A percentile compares a stretch with the other conserved stretches of the same genome.
Evolutionary conservation across 2,113 vertebrate species (phyloP).

Genomic region (Antidorcas marsupialis): DNA sequence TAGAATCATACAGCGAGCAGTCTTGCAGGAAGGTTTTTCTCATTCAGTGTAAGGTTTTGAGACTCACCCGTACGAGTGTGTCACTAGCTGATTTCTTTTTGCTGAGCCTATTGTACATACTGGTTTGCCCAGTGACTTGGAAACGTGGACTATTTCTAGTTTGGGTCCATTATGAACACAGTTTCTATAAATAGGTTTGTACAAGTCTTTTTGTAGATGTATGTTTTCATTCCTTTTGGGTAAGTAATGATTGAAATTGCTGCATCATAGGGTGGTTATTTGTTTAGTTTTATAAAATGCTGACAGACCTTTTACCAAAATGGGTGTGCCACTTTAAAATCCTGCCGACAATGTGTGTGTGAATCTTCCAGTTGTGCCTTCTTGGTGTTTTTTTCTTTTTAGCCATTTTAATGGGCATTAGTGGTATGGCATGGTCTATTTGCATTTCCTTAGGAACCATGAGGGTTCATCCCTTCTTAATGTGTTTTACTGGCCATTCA

Average conservation of each 20-base stretch:
- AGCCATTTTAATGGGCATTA: not conserved
- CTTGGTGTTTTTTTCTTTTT: not conserved
- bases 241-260: not conserved
- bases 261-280: not conserved
- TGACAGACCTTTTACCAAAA: not conserved
- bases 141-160: not conserved
- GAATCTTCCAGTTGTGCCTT: not conserved
- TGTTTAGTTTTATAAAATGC: not conserved
- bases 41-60: not conserved
- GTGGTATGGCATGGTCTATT: not conserved
- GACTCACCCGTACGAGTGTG: not conserved
- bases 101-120: not conserved
- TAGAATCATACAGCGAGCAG: not conserved
- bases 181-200: not conserved
- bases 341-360: accelerated
- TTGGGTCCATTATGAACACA: not conserved
- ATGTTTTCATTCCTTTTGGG: not conserved
- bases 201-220: not conserved
- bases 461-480: not conserved
- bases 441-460: not conserved
- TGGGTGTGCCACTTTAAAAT: not conserved
- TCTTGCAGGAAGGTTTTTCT: not conserved
- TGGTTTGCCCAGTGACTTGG: not conserved
- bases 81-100: not conserved
- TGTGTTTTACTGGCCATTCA: not conserved